phyloP scores from a whole-genome alignment of 2,113 vertebrate genomes.

The Ammodytes dubius region DNA sequence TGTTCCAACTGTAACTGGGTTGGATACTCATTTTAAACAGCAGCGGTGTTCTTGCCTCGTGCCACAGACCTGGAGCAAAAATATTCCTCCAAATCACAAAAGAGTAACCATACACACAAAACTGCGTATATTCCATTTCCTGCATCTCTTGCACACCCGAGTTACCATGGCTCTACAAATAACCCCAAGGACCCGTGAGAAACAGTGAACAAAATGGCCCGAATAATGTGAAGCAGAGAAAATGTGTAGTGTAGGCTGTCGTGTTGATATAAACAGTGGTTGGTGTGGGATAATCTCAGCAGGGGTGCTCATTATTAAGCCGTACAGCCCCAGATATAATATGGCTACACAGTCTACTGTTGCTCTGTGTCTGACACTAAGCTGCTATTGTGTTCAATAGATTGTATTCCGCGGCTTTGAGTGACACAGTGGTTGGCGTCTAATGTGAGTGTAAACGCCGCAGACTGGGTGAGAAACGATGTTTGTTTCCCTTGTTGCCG shows the following conservation, averaged over 20 bases:
- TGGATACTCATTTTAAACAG: neutral
- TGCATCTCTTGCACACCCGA: neutral
- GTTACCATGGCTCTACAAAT: neutral
- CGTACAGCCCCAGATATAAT: constrained; percentile 50
- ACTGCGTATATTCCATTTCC: neutral
- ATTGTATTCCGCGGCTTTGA: constrained; percentile 68
- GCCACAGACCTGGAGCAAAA: constrained; percentile 6
- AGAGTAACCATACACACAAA: neutral
- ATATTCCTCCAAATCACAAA: constrained; percentile 1
- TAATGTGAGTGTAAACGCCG: constrained; percentile 60
- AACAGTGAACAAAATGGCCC: constrained; percentile 21
- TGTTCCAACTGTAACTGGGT: neutral
- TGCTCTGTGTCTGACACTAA: constrained; percentile 63
- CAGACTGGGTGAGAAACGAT: constrained; percentile 69
- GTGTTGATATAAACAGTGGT: constrained; percentile 64
- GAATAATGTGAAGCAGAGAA: constrained; percentile 22
- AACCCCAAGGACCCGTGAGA: neutral
- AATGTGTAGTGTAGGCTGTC: constrained; percentile 1
- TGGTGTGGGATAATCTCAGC: constrained; percentile 56
- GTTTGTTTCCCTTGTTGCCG: constrained; percentile 73
- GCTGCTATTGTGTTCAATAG: constrained; percentile 69
- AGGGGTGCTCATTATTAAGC: constrained; percentile 65
- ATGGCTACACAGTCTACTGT: constrained; percentile 42
- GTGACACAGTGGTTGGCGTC: constrained; percentile 69
- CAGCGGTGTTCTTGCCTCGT: neutral